Base-by-base conservation (phyloP, 1,140 invertebrate species). In the Samia ricini region DNA sequence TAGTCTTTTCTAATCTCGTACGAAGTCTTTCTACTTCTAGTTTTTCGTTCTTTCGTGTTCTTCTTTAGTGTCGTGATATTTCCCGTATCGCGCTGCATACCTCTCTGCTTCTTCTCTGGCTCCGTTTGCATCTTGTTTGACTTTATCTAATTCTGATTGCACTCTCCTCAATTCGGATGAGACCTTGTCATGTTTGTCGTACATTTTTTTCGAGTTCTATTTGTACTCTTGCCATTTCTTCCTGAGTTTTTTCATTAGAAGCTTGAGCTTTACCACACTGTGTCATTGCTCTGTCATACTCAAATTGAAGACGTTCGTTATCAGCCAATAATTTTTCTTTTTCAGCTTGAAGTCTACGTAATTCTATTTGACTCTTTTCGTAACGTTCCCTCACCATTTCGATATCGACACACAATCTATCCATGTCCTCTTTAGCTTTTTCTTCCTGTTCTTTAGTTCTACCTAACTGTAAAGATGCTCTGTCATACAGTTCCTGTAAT, bases 391-490 rank as follows among this genome's bases (percentile, higher is more conserved):
- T 93, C 51, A 97, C 93, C 92, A 98, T 96, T 82, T 96, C 95
- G 2, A 96, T 85, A 76, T 97, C 96, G 51, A 96, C 93, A 65
- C 92, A 91, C 58, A 95, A 79, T 71, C 95, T 92, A 74, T 98
- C 97, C 64, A 97, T 92, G 71, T 97, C 96, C 77, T 96, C 95
- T 81, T 97, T 97, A 8, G 95, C 94, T 81, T 98, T 98, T 68
- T 98, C 97, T 91, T 98, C 97, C 71, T 94, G 93, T 81, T 98
- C 97, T 82, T 97, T 97, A 21, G 95, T 94, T 72, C 97, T 93
- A 56, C 94, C 94, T 0, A 98, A 90, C 78, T 98, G 96, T 42
- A 97, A 89, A 6, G 95, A 93, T 0, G 96, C 94, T 48, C 97
- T 92, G 73, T 98, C 97, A 81, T 97, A 97, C 88, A 97, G 93